Conservation (phyloP, 2,888 invertebrate species). For the Mechanitis messenoides region DNA sequence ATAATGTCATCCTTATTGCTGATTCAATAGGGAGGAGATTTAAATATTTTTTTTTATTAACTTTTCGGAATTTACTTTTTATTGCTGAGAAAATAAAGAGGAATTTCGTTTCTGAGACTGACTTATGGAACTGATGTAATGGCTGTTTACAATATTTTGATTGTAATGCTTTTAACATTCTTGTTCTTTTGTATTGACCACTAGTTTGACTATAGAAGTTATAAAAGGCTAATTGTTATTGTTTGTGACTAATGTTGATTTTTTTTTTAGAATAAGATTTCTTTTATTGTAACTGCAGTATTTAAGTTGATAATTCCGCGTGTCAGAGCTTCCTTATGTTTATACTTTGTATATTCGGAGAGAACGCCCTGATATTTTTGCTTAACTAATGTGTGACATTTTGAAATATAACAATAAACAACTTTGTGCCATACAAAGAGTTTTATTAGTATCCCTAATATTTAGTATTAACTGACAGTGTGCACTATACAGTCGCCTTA, state of each 20-base stretch:
- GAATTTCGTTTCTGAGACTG: slow-evolving; percentile 24
- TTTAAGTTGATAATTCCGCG: slow-evolving; percentile 52
- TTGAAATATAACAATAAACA: background rate
- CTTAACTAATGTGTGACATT: slow-evolving; percentile 13
- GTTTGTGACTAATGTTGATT: slow-evolving; percentile 6
- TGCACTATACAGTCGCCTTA: too few species aligned
- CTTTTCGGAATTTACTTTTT: slow-evolving; percentile 22
- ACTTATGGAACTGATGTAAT: slow-evolving; percentile 4
- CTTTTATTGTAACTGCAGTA: slow-evolving; percentile 15
- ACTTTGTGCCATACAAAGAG: too few species aligned
- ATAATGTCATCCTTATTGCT: background rate
- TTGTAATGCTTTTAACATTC: slow-evolving; percentile 28
- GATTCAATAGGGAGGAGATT: background rate
- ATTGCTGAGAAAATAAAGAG: slow-evolving; percentile 33
- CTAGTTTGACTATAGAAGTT: slow-evolving; percentile 21
- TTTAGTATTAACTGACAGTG: too few species aligned
- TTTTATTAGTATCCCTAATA: too few species aligned
- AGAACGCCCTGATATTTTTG: slow-evolving; percentile 44
- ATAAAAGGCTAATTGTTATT: background rate
- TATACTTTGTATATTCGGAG: slow-evolving; percentile 70
- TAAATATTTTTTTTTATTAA: slow-evolving; percentile 5
- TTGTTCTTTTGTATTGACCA: slow-evolving; percentile 10
- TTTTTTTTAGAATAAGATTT: slow-evolving; percentile 16
- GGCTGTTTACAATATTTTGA: slow-evolving; percentile 30
- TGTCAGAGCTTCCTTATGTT: slow-evolving; percentile 64